Evolutionary conservation across 1,140 invertebrate genomes (phyloP).

Genomic region (Leptoteleia sp.): DNA sequence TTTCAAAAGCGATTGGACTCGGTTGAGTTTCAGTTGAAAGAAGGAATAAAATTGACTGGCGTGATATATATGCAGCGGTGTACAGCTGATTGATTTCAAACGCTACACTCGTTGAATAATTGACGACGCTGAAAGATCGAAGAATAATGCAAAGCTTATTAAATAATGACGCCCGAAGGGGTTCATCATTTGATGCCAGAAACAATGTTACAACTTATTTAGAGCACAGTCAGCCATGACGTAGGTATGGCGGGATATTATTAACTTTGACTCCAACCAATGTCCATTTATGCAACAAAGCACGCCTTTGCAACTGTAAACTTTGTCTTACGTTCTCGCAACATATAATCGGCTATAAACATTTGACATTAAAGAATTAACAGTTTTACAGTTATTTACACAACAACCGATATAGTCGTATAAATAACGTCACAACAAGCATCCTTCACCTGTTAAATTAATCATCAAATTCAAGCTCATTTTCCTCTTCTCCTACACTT

Average conservation of each 20-base stretch:
- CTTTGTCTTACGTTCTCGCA: conserved; percentile 46
- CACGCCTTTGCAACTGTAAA: conserved; percentile 20
- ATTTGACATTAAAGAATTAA: conserved; percentile 27
- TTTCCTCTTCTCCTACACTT: no score
- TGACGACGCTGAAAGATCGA: conserved; percentile 34
- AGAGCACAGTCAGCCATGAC: conserved; percentile 41
- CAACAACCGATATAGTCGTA: conserved; percentile 11
- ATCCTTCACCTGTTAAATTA: conserved; percentile 18
- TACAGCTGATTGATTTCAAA: conserved; percentile 51
- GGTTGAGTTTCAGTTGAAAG: no score
- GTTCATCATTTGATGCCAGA: conserved; percentile 40
- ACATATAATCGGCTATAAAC: conserved; percentile 26
- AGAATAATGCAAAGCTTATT: conserved; percentile 39
- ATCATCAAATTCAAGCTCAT: not conserved
- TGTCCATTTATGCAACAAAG: conserved; percentile 28
- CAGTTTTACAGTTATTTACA: conserved; percentile 50
- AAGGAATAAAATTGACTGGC: no score
- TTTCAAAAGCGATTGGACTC: no score
- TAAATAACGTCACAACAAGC: conserved; percentile 35
- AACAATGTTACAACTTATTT: conserved; percentile 54
- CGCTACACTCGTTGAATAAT: conserved; percentile 46
- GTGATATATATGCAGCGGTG: no score
- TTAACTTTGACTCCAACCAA: no score
- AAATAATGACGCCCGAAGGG: conserved; percentile 23
- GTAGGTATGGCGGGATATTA: no score